These are phyloP conservation scores for Cantharis nigra DNA, from an alignment of 2,888 invertebrate genomes.

Conservation along the genomic window DNA sequence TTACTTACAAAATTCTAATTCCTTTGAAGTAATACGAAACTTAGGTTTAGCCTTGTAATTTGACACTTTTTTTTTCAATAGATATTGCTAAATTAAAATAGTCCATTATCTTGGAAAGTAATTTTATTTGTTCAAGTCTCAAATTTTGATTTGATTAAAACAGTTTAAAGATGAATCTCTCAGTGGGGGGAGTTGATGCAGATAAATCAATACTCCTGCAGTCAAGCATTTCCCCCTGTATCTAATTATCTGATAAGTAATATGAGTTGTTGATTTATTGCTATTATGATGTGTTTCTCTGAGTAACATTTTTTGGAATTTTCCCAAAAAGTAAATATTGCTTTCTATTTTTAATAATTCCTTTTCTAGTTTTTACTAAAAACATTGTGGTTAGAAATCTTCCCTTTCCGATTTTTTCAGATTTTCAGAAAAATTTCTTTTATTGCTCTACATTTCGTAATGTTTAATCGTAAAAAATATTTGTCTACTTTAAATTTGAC, in stretches of 20 bases:
- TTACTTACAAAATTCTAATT: neutral
- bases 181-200: neutral
- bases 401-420: neutral
- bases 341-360: neutral
- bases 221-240: neutral
- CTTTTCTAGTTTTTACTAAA: neutral
- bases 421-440: too few relatives aligned
- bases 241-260: neutral
- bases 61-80: too few relatives aligned
- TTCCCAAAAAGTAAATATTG: neutral
- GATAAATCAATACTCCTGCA: neutral
- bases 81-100: too few relatives aligned
- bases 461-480: too few relatives aligned
- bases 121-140: neutral
- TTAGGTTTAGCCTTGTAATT: too few relatives aligned
- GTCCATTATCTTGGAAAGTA: too few relatives aligned
- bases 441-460: too few relatives aligned
- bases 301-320: neutral
- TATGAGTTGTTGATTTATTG: neutral
- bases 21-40: too few relatives aligned
- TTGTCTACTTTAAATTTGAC: too few relatives aligned
- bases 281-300: neutral
- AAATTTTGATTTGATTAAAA: neutral
- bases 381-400: neutral
- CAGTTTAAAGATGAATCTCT: neutral